Evolutionary conservation across 2,113 vertebrate genomes (phyloP).

Genomic region (Leptobrachium leishanense): DNA sequence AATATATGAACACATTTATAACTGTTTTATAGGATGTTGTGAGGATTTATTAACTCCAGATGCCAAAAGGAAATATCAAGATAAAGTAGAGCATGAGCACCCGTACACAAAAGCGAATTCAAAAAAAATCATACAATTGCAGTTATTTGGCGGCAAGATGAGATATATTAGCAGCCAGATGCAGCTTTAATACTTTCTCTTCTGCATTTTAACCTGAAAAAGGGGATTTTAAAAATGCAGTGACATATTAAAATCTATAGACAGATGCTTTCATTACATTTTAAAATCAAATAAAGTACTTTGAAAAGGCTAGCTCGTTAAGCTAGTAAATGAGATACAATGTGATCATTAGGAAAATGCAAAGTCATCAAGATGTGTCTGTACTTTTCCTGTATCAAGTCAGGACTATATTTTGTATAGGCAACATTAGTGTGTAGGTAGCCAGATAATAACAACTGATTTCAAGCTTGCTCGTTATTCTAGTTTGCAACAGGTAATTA

Average conservation of each 20-base stretch:
- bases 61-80: background rate
- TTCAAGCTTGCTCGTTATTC: too few species aligned
- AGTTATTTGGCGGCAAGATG: background rate
- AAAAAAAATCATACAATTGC: background rate
- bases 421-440: too few species aligned
- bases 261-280: background rate
- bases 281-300: background rate
- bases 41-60: constrained; percentile 23
- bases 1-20: constrained; percentile 14
- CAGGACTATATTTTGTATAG: too few species aligned
- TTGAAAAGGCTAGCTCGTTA: background rate
- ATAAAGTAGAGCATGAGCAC: background rate
- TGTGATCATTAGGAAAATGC: background rate
- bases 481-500: too few species aligned
- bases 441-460: too few species aligned
- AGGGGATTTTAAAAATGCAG: background rate
- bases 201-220: background rate
- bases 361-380: background rate
- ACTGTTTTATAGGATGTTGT: background rate
- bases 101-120: background rate
- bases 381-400: too few species aligned
- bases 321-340: background rate
- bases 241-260: background rate
- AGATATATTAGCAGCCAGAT: background rate
- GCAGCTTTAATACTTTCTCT: background rate